Evolutionary conservation across 1,140 invertebrate species (phyloP).

Genomic region (Drosophila pseudoobscura): DNA sequence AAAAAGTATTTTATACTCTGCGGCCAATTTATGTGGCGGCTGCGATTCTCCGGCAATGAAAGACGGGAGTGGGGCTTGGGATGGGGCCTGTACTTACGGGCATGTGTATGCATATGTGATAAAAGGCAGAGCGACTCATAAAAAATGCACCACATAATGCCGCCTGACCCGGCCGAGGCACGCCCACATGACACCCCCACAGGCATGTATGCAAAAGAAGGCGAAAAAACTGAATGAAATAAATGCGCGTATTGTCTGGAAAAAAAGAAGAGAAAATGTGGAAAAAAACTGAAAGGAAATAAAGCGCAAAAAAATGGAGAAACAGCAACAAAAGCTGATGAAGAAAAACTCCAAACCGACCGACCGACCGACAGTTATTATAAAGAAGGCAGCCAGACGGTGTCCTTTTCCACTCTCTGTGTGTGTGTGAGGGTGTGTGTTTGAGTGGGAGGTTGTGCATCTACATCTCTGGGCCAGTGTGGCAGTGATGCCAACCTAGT

Average conservation of each 20-base stretch:
- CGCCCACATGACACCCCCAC: conserved; percentile 46
- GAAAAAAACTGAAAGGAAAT: conserved; percentile 42
- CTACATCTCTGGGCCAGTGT: conserved; percentile 28
- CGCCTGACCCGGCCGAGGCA: conserved; percentile 64
- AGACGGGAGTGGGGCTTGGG: conserved; percentile 11
- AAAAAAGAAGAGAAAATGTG: conserved; percentile 51
- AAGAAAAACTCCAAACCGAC: conserved; percentile 76
- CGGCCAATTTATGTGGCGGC: conserved; percentile 66
- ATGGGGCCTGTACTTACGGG: conserved; percentile 6
- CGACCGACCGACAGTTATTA: conserved; percentile 73
- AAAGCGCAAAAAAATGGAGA: conserved; percentile 39
- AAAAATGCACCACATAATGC: conserved; percentile 79
- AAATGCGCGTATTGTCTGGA: conserved; percentile 76
- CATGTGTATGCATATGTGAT: conserved; percentile 70
- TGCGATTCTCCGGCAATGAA: conserved; percentile 49
- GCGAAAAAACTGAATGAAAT: conserved; percentile 60
- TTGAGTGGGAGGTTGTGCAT: conserved; percentile 9
- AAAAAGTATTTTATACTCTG: conserved; percentile 44
- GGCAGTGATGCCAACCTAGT: conserved; percentile 72
- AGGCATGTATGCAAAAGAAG: conserved; percentile 8
- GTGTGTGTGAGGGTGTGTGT: conserved; percentile 15
- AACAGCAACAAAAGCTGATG: conserved; percentile 65
- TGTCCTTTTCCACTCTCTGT: neutral
- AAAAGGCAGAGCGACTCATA: conserved; percentile 71
- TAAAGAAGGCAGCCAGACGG: conserved; percentile 49